Conservation (phyloP, 2,113 vertebrate genomes). For the Oncorhynchus nerka region DNA sequence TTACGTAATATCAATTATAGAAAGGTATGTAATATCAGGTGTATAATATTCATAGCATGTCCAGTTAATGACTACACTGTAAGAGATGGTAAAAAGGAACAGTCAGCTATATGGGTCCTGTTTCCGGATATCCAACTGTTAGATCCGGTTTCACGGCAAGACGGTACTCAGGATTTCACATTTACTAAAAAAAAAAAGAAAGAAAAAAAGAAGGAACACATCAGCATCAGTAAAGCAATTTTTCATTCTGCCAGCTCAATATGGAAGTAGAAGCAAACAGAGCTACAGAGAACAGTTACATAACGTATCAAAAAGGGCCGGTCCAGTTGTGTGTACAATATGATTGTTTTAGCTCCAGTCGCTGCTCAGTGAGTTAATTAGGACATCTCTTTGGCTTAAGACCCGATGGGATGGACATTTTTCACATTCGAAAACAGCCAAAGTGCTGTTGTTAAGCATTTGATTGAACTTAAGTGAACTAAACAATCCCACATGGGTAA, state of each 20-base stretch:
- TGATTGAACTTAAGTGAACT: not conserved
- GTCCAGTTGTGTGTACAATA: conserved; percentile 25
- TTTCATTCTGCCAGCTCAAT: conserved; percentile 37
- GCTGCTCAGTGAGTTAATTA: conserved; percentile 44
- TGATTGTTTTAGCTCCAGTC: conserved; percentile 9
- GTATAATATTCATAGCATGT: conserved; percentile 55
- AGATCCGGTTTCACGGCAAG: conserved; percentile 41
- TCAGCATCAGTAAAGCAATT: conserved; percentile 54
- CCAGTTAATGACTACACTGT: conserved; percentile 51
- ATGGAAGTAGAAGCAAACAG: conserved; percentile 55
- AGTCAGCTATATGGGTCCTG: not conserved
- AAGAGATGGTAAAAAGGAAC: too few relatives aligned
- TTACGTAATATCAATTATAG: conserved; percentile 50
- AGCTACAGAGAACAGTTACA: conserved; percentile 49
- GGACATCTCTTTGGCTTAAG: conserved; percentile 42
- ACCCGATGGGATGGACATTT: conserved; percentile 37
- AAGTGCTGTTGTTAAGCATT: conserved; percentile 17
- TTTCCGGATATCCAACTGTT: conserved; percentile 35
- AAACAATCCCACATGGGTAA: not conserved
- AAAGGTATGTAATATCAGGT: conserved; percentile 50
- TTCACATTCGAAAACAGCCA: conserved; percentile 6
- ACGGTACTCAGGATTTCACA: conserved; percentile 75
- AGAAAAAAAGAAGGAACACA: conserved; percentile 43
- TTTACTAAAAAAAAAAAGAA: conserved; percentile 73
- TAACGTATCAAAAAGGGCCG: conserved; percentile 29